Conservation (phyloP, 2,888 invertebrate species). For the Rhorus exstirpatorius region DNA sequence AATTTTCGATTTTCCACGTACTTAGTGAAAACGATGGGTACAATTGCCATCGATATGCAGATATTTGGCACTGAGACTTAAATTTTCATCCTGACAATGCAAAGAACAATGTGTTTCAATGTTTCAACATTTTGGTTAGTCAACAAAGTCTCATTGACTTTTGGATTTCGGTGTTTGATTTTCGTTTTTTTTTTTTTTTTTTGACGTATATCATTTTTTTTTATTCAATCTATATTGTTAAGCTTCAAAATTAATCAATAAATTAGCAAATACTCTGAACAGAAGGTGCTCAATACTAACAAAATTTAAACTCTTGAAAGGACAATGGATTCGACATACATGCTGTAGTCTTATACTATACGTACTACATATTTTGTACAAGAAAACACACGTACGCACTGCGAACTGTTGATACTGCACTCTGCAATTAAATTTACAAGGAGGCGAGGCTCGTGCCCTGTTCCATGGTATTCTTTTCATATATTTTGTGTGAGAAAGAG, state of each 20-base stretch:
- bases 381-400: conserved; percentile 27
- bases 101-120: too few relatives aligned
- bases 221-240: too few relatives aligned
- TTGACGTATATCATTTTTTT: too few relatives aligned
- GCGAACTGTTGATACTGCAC: conserved; percentile 43
- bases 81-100: too few relatives aligned
- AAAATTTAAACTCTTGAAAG: conserved; percentile 1
- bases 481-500: background rate
- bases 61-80: too few relatives aligned
- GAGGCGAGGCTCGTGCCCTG: conserved; percentile 54
- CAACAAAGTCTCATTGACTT: too few relatives aligned
- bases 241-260: too few relatives aligned
- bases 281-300: background rate
- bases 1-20: too few relatives aligned
- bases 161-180: background rate
- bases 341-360: background rate
- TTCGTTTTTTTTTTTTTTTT: background rate
- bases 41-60: too few relatives aligned
- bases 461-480: conserved; percentile 25
- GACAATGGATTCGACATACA: conserved; percentile 21
- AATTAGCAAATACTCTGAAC: background rate
- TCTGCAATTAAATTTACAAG: conserved; percentile 66
- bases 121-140: too few relatives aligned
- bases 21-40: too few relatives aligned
- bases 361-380: conserved; percentile 3